A percentile compares a stretch with the other conserved stretches of the same genome.
Conservation (phyloP, 2,113 vertebrate species). For the Himantopus leucocephalus region DNA sequence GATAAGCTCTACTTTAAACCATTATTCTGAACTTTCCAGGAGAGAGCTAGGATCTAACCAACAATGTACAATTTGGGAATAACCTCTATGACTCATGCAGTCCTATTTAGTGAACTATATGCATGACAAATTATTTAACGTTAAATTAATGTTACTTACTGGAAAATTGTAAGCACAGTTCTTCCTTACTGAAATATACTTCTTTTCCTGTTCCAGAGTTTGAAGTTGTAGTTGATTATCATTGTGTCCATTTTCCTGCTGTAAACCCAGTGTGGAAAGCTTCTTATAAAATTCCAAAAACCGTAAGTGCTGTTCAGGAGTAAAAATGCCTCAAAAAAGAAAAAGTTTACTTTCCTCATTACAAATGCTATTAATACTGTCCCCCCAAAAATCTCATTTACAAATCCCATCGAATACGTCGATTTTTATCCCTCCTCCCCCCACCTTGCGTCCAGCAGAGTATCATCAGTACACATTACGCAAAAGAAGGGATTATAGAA, state of each 20-base stretch:
- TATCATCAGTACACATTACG: background rate
- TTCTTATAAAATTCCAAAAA: conserved; percentile 94
- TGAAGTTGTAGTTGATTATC: conserved; percentile 82
- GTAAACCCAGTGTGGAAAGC: conserved; percentile 86
- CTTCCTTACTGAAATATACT: conserved; percentile 85
- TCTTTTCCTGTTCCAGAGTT: conserved; percentile 83
- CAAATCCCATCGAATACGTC: background rate
- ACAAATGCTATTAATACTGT: background rate
- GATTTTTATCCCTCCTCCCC: background rate
- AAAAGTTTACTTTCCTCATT: background rate
- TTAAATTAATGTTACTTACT: conserved; percentile 69
- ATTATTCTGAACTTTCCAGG: background rate
- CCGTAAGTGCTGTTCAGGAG: conserved; percentile 87
- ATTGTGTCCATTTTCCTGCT: conserved; percentile 85
- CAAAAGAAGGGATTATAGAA: background rate
- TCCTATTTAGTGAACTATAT: background rate
- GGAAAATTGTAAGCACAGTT: conserved; percentile 97
- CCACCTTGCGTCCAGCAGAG: background rate
- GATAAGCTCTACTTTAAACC: background rate
- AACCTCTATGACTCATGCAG: background rate
- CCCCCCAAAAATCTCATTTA: background rate
- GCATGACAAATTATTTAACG: background rate
- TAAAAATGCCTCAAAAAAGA: conserved; percentile 80
- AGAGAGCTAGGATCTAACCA: background rate
- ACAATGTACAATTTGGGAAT: background rate